Evolutionary conservation across 2,888 invertebrate species (phyloP), one percentile per base, ranked within the genome.

Genomic region (Drosophila neoperkinsi): DNA sequence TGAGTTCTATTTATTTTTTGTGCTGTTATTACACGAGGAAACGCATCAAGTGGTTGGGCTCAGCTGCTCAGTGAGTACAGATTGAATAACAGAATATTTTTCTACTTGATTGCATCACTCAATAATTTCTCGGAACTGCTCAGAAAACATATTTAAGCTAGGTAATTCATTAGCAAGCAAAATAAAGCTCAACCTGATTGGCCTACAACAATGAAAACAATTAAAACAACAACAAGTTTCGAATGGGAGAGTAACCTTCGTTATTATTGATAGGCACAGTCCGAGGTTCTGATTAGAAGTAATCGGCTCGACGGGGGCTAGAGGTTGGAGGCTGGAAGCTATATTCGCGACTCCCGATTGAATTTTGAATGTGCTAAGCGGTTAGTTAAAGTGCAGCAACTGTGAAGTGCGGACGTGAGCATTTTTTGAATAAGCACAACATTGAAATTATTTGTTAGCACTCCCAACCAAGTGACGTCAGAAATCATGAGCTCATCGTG

Each of bases 341-440:
- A 28, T 58, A 71, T 59, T 73, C 30, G 73, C 80, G 64, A 72
- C 59, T 77, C 38, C 50, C 41, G 34, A 41, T 52, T 53, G 53
- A 69, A 62, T 53, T 67, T 57, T 61, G 21, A 59, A 50, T 56
- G 68, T 60, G 50, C 36, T 34, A 25, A 25, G 61, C 59, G 63
- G 30, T 81, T 76, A 90, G 87, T 87, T 62, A 59, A 82, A 90
- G 63, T 90, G 87, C 87, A 89, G 76, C 85, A 71, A 61, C 58
- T 67, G 74, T 7, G 30, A 55, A 60, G 82, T 53, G 49, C 76
- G 71, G 88, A 87, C 84, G 88, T 74, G 52, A 60, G 70, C 69
- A 77, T 55, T 70, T 51, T 34, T 51, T 9, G 33, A 50, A 46
- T 46, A 25, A 25, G 16, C 28, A 51, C 41, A 10, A 25, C 25